Evolutionary conservation across 2,888 invertebrate species (phyloP), one percentile per base, ranked within the genome.

Genomic region (Piscicola geometra): DNA sequence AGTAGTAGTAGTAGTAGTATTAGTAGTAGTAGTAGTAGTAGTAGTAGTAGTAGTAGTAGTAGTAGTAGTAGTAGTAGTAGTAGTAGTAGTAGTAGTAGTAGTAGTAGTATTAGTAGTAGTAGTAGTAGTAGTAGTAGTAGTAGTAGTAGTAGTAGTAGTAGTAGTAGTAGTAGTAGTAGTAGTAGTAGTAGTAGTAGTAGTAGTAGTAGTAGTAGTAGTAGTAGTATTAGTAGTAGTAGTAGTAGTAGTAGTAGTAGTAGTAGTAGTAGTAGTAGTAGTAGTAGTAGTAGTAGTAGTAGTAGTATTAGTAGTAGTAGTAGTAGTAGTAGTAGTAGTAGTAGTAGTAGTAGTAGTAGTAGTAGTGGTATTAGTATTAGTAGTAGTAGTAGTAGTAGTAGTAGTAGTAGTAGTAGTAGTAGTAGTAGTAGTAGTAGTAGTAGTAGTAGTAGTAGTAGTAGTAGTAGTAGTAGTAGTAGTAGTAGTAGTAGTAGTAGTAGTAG

Each of bases 401-500:
- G 69, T 32, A 69, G 69, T 32, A 69, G 69, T 32, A 69, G 69
- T 32, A 69, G 69, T 32, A 69, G 69, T 32, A 69, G 69, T 32
- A 69, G 69, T 32, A 69, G 69, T 32, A 69, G 36, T 70, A 70
- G 36, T 70, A 64, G 64, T 64, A 64, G 64, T 64, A 64, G 64
- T 64, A 64, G 30, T 64, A 64, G 64, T 64, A 64, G 64, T 64
- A 64, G 64, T 64, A 64, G 66, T 28, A 72, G 69, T 28, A 75
- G 50, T 28, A 70, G 1, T 69, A 67, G 28, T 69, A 70, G 41
- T 5, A 21, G 30, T 32, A 2, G 33, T 47, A 64, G 64, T 64
- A 64, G 64, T 64, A 64, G 30, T 64, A 64, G 64, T 64, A 64
- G 64, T 64, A 64, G 41, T 25, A 5, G 41, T 5, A 67, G 30